A percentile compares a stretch with the other conserved stretches of the same genome.
Conservation (phyloP, 1,140 invertebrate species). For the Uloborus diversus region DNA sequence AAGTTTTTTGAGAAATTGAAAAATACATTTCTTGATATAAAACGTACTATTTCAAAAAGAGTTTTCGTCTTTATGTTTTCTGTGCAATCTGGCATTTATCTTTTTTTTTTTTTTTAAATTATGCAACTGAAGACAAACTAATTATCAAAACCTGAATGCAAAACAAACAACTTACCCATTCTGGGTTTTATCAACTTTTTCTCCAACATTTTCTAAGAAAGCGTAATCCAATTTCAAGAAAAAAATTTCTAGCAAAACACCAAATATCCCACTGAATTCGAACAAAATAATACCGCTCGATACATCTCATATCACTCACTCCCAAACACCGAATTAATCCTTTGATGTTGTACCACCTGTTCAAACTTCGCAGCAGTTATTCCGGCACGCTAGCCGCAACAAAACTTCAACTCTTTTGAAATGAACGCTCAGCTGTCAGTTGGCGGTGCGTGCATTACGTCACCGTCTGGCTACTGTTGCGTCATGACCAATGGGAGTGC, state of each 20-base stretch:
- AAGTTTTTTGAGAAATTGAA: too few relatives aligned
- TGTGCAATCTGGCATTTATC: too few relatives aligned
- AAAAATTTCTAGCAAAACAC: not conserved
- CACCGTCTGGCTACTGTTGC: conserved; percentile 38
- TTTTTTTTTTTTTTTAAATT: too few relatives aligned
- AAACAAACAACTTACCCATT: not conserved
- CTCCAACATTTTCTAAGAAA: conserved; percentile 13
- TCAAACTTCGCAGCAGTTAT: not conserved
- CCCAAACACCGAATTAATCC: not conserved
- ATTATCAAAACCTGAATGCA: not conserved
- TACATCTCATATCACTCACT: not conserved
- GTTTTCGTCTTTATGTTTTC: too few relatives aligned
- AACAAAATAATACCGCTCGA: too few relatives aligned
- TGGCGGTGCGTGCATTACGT: conserved; percentile 40
- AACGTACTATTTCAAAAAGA: too few relatives aligned
- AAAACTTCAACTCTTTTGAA: conserved; percentile 52
- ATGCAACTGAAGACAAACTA: too few relatives aligned
- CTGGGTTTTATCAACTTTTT: conserved; percentile 34
- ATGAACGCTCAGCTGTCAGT: conserved; percentile 44
- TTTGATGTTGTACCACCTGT: conserved; percentile 20
- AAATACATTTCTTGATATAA: too few relatives aligned
- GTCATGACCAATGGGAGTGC: conserved; percentile 47
- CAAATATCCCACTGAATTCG: too few relatives aligned
- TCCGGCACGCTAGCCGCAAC: conserved; percentile 20
- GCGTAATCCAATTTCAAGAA: not conserved